phyloP scores from a whole-genome alignment of 1,140 invertebrate genomes.

The Piezodorus guildinii region DNA sequence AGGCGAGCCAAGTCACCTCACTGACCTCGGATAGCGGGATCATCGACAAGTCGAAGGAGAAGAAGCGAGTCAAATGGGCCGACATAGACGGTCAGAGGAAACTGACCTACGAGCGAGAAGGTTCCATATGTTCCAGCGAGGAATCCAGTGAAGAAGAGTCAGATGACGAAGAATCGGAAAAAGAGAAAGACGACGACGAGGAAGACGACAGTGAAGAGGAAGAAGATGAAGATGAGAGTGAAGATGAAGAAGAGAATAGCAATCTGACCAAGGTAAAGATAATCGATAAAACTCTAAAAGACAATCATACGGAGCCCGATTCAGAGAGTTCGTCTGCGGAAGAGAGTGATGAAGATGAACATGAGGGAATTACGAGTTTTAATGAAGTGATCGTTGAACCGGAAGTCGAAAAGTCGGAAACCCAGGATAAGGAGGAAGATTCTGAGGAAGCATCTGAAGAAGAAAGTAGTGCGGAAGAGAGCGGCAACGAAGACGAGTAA shows the following conservation, averaged over 20 bases:
- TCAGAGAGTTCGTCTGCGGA: background rate
- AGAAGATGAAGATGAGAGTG: background rate
- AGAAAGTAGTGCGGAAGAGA: background rate
- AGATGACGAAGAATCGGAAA: background rate
- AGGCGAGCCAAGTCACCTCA: background rate
- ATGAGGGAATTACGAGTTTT: background rate
- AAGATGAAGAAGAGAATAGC: background rate
- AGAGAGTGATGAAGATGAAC: background rate
- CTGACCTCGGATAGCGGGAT: background rate
- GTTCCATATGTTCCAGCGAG: background rate
- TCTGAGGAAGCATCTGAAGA: background rate
- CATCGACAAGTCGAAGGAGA: background rate
- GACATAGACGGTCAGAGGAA: background rate
- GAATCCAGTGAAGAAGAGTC: background rate
- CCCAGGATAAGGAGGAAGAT: background rate
- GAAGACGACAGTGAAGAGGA: background rate
- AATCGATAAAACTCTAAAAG: too few species aligned
- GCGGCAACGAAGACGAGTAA: background rate
- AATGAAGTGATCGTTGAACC: too few species aligned
- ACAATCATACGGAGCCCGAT: too few species aligned
- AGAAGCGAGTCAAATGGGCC: constrained; percentile 5
- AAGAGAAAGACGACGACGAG: background rate
- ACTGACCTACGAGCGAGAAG: background rate
- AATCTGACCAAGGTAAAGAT: too few species aligned
- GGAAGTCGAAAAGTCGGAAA: too few species aligned